phyloP scores from a whole-genome alignment of 2,888 invertebrate genomes.

The Phyllotreta striolata region DNA sequence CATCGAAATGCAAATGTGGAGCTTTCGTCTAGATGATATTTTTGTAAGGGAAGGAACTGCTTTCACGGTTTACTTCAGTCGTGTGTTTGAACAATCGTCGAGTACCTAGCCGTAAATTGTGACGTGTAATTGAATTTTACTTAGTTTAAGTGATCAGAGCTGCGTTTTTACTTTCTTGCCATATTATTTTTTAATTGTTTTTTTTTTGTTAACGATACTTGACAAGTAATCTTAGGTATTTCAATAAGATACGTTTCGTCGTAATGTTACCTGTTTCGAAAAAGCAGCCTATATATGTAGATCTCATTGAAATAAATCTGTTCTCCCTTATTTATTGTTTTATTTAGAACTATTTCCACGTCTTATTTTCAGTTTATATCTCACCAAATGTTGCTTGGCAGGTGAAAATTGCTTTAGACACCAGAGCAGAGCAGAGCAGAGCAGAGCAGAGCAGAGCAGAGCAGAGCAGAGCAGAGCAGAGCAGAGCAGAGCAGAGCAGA shows the following conservation, averaged over 20 bases:
- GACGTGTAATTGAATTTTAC: slow-evolving; percentile 19
- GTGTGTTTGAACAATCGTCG: slow-evolving; percentile 19
- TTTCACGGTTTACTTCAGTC: slow-evolving; percentile 6
- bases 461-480: too few species aligned
- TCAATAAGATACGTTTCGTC: slow-evolving; percentile 32
- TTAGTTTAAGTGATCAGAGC: slow-evolving; percentile 29
- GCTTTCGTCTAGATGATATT: slow-evolving; percentile 27
- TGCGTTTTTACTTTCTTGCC: slow-evolving; percentile 39
- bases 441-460: too few species aligned
- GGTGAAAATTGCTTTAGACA: too few species aligned
- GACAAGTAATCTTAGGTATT: slow-evolving; percentile 33
- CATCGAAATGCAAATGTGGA: slow-evolving; percentile 17
- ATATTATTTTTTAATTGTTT: slow-evolving; percentile 36
- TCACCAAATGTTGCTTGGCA: too few species aligned
- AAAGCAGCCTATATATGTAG: slow-evolving; percentile 44
- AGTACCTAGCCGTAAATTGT: slow-evolving; percentile 19
- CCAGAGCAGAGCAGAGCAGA: too few species aligned
- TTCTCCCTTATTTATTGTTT: slow-evolving; percentile 38
- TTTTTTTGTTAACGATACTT: slow-evolving; percentile 35
- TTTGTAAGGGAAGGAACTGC: slow-evolving; percentile 26
- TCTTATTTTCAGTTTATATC: too few species aligned
- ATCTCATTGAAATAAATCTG: slow-evolving; percentile 45
- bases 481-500: too few species aligned
- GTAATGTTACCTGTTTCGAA: slow-evolving; percentile 46
- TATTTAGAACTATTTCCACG: slow-evolving; percentile 1